Evolutionary conservation across 2,888 invertebrate genomes (phyloP).

Genomic region (Teinopalpus imperialis): DNA sequence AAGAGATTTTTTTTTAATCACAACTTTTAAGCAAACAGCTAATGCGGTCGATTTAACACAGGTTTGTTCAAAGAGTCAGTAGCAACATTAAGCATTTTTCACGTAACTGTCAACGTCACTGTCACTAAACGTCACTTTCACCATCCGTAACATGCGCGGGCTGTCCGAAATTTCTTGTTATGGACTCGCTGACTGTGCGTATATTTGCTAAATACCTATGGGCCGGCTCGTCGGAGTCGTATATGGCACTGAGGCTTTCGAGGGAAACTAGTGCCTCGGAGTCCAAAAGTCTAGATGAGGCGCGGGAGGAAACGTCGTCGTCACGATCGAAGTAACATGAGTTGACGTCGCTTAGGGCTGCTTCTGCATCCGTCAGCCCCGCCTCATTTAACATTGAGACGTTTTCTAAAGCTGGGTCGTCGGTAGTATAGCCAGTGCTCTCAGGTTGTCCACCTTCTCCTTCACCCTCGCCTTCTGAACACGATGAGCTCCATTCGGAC

Average conservation of each 20-base stretch:
- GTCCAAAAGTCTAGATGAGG: slow-evolving; percentile 90
- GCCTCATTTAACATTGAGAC: slow-evolving; percentile 93
- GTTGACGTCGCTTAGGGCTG: slow-evolving; percentile 93
- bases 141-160: slow-evolving; percentile 85
- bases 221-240: slow-evolving; percentile 86
- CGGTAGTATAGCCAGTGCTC: slow-evolving; percentile 93
- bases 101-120: slow-evolving; percentile 17
- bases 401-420: slow-evolving; percentile 93
- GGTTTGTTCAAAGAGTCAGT: neutral
- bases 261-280: slow-evolving; percentile 89
- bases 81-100: slow-evolving; percentile 1
- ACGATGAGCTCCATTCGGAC: slow-evolving; percentile 89
- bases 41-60: neutral
- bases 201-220: slow-evolving; percentile 88
- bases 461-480: slow-evolving; percentile 80
- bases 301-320: slow-evolving; percentile 91
- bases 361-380: slow-evolving; percentile 93
- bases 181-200: slow-evolving; percentile 88
- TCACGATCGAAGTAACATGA: slow-evolving; percentile 88
- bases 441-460: slow-evolving; percentile 79
- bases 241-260: slow-evolving; percentile 91
- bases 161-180: slow-evolving; percentile 89
- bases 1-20: slow-evolving; percentile 10
- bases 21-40: slow-evolving; percentile 6
- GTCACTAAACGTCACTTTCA: slow-evolving; percentile 83